Percentiles rank a stretch among this genome's conserved stretches.
These are phyloP conservation scores for Pachyseris speciosa DNA, from an alignment of 64 coral and sea anemone genomes.

Conservation along the genomic window DNA sequence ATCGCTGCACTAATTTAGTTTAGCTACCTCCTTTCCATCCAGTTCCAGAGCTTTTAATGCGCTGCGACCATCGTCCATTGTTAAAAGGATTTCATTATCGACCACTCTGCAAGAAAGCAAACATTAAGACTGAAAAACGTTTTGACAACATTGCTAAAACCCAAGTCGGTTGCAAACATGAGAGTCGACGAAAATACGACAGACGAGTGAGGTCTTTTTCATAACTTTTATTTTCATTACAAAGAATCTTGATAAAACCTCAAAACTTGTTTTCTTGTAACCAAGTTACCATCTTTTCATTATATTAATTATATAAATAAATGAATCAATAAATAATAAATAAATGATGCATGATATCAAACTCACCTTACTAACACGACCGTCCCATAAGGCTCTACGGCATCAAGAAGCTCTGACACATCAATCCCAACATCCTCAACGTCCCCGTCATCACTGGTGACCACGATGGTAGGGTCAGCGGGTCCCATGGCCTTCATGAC, in stretches of 20 bases:
- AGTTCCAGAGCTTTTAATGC: constrained; percentile 86
- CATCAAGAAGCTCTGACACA: constrained; percentile 75
- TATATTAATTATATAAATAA: no score
- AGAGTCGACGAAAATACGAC: no score
- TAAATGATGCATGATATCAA: not conserved
- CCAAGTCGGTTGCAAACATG: no score
- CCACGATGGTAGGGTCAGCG: constrained; percentile 95
- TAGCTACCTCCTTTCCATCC: constrained; percentile 75
- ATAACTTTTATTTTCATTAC: no score
- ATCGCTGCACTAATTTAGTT: not conserved
- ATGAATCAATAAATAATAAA: no score
- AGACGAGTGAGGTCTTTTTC: no score
- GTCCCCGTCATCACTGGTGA: constrained; percentile 61
- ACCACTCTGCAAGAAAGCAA: constrained; percentile 67
- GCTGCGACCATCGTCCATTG: constrained; percentile 93
- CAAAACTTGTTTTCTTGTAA: not conserved
- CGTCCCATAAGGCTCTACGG: constrained; percentile 83
- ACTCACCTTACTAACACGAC: constrained; percentile 91
- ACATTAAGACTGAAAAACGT: not conserved
- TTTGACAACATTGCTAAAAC: no score
- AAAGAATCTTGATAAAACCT: no score
- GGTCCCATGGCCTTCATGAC: constrained; percentile 98
- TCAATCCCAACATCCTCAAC: constrained; percentile 74
- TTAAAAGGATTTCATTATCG: constrained; percentile 85
- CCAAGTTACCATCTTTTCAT: no score